These are phyloP conservation scores for Eulemur macaco DNA, from an alignment of 2,113 vertebrate genomes.

Conservation along the genomic window DNA sequence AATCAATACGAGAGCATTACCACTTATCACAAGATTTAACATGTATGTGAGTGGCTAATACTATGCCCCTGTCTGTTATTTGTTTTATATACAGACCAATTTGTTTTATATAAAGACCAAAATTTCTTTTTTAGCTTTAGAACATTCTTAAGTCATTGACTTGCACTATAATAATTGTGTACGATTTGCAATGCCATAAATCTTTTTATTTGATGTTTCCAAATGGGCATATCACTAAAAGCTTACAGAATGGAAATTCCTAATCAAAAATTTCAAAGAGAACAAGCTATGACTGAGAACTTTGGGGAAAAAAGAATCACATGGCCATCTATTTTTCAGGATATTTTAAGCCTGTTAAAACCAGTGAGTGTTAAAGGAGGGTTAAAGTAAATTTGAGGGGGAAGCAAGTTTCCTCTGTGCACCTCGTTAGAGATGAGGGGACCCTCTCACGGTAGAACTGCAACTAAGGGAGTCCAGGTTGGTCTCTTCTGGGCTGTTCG, in stretches of 20 bases:
- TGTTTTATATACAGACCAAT: neutral
- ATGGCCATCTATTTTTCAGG: neutral
- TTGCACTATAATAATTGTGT: neutral
- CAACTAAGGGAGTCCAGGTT: neutral
- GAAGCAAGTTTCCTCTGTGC: neutral
- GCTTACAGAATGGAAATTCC: neutral
- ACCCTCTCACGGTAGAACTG: neutral
- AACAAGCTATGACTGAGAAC: neutral
- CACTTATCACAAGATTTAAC: neutral
- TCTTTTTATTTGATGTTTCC: slow-evolving; percentile 5
- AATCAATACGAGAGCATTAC: neutral
- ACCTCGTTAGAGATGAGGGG: accelerated
- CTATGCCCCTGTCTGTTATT: neutral
- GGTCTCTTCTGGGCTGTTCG: neutral
- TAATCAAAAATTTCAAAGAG: neutral
- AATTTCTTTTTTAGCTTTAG: slow-evolving; percentile 1
- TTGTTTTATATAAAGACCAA: neutral
- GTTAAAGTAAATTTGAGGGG: neutral
- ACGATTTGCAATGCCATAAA: neutral
- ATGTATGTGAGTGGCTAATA: neutral
- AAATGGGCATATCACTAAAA: neutral
- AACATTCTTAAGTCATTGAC: neutral
- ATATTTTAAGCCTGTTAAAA: slow-evolving; percentile 19
- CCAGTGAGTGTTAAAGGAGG: neutral
- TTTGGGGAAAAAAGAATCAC: neutral